Evolutionary conservation across 37 sponge, comb jelly and placozoan species (phyloP), one percentile per base, ranked within the genome.

Genomic region (Hormiphora californensis): DNA sequence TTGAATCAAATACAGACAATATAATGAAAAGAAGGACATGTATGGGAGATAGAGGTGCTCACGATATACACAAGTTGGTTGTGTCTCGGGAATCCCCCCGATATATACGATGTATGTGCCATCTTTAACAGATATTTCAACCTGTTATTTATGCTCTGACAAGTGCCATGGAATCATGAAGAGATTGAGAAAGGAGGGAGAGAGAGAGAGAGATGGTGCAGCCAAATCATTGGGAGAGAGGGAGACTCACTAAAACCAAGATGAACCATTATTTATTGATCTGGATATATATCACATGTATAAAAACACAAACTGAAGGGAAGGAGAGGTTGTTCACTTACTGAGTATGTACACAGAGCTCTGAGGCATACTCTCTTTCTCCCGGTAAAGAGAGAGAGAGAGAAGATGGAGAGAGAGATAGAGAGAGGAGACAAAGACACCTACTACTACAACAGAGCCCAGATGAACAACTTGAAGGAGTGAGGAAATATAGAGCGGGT

Each of bases 331-430:
- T 28, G n/a, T 23, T 43, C 43, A 73, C 81, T 73, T 73, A 73
- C 81, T 73, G 32, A 73, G 81, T 73, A 73, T 46, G 35, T 73
- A 73, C n/a, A 73, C 81, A 15, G 81, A 73, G 38, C 43, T 73
- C n/a, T 73, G 81, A 73, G 81, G 81, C 81, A 73, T 73, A 43
- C 46, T 73, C 40, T 46, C 25, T 19, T 19, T n/a, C 19, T 23
- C 5, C 28, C 59, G 23, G 59, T 57, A 57, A 57, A 57, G 30
- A 57, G 61, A 4, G 61, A 30, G 61, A 57, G 61, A 41, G 81
- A 73, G 68, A 65, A 30, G 21, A 12, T 23, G 23, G 81, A 73
- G 81, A 73, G 81, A 73, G 81, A 41, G 44, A 73, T 43, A 73
- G 41, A 41, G 81, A 73, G 81, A 73, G n/a, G n/a, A n/a, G n/a